Evolutionary conservation across 2,888 invertebrate species (phyloP).

Genomic region (Cantharis rustica): DNA sequence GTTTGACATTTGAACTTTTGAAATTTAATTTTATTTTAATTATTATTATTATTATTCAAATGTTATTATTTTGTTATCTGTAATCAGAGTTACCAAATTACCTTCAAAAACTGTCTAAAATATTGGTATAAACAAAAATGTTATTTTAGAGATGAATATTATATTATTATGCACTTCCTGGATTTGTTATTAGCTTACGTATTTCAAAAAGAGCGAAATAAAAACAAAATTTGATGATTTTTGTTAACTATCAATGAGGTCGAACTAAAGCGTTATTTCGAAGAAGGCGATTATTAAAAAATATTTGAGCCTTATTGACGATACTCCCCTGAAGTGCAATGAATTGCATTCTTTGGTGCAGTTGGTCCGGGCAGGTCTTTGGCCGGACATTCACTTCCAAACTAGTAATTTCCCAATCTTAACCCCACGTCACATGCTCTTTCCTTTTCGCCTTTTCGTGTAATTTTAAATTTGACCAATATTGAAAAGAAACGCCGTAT

Average conservation of each 20-base stretch:
- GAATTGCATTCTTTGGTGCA: conserved; percentile 39
- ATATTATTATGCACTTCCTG: neutral
- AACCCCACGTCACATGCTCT: conserved; percentile 31
- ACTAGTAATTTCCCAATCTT: conserved; percentile 35
- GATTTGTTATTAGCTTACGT: neutral
- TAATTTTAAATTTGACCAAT: neutral
- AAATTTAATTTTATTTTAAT: neutral
- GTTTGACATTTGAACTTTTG: neutral
- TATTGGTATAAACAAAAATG: neutral
- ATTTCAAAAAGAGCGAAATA: neutral
- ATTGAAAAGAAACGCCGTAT: conserved; percentile 5
- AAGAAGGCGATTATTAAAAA: neutral
- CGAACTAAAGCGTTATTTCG: neutral
- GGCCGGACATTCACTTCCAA: conserved; percentile 54
- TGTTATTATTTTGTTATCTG: neutral
- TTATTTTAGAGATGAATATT: too few species aligned
- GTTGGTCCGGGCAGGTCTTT: conserved; percentile 49
- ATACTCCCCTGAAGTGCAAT: conserved; percentile 40
- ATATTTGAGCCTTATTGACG: conserved; percentile 39
- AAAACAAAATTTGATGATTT: neutral
- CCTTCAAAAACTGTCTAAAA: neutral
- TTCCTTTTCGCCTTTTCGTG: conserved; percentile 22
- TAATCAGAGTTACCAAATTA: neutral
- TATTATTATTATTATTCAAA: neutral
- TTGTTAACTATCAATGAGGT: neutral